Base-by-base conservation (phyloP, 2,888 invertebrate genomes). In the Epirrhoe alternata region DNA sequence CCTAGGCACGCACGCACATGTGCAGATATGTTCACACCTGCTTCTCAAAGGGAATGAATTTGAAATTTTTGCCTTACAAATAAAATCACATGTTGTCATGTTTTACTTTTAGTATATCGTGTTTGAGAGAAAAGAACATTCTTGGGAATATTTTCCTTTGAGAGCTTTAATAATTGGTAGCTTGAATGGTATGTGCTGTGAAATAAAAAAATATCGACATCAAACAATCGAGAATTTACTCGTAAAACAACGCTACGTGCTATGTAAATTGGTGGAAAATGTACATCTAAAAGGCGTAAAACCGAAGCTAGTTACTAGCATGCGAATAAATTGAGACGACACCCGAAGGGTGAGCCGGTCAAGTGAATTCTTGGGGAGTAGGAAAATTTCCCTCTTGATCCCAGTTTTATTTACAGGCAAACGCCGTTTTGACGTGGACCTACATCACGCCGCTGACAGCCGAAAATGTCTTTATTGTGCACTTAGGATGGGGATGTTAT, bases 401-500 rank as follows among this genome's bases (percentile, higher is more conserved):
- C 71, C 77, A 73, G 70, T 80, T 79, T 79, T 80, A 80, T 78
- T 77, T 75, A 70, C 74, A 79, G 77, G 77, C 79, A 80, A 82
- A 74, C 76, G 76, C 69, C 78, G 72, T 74, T 82, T 79, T 78
- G 81, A 80, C 81, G 77, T 68, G 76, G 74, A 85, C 84, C 84
- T 76, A 66, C 74, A 71, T 83, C 84, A 84, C 66, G 66, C 61
- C 64, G 66, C 72, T 76, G 85, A 80, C 85, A 79, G 75, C 77
- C 79, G 75, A 75, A 78, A 82, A 80, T 79, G 75, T 82, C 82
- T 82, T 82, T 77, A 82, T 83, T 84, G 78, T 81, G 69, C 72
- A 68, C 59, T 69, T 59, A 65, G 68, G 69, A 66, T 72, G 66
- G 66, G 54, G 74, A 73, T 73, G 71, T 79, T 77, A 80, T 81